phyloP scores from a whole-genome alignment of 2,797 vertebrate species.

The Prunella strophiata region DNA sequence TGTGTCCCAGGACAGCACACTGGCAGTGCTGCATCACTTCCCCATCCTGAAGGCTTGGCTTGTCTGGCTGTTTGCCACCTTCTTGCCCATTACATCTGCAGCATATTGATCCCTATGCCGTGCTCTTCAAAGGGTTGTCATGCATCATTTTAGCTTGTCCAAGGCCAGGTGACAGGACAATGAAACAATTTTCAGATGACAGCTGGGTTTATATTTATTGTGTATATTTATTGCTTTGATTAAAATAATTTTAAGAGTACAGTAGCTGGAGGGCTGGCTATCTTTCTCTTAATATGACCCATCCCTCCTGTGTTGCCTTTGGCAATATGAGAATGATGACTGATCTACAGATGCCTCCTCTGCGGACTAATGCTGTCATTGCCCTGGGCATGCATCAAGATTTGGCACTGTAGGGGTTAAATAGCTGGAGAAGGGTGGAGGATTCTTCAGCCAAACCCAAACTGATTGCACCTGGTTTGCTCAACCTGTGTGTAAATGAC shows the following conservation, averaged over 20 bases:
- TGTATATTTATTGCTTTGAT: background rate
- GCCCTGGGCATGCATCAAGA: background rate
- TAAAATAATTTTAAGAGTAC: background rate
- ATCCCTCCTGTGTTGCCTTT: background rate
- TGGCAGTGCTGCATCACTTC: background rate
- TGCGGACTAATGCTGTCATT: background rate
- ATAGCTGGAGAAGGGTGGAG: conserved; percentile 36
- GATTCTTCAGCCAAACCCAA: conserved; percentile 62
- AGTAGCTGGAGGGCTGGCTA: background rate
- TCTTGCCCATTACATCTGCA: background rate
- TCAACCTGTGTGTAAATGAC: conserved; percentile 59
- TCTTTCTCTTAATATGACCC: background rate
- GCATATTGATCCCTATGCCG: background rate
- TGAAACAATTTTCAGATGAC: background rate
- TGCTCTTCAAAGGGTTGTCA: background rate
- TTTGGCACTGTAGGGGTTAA: conserved; percentile 55
- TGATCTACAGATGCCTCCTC: background rate
- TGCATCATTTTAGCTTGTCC: background rate
- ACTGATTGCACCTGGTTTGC: conserved; percentile 62
- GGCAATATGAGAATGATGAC: background rate
- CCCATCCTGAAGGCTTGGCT: background rate
- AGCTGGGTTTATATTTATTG: background rate
- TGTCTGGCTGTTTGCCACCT: background rate
- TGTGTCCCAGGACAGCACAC: background rate
- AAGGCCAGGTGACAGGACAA: background rate